These are phyloP conservation scores for Sminthurides aquaticus DNA, from an alignment of 2,888 invertebrate genomes.

Conservation along the genomic window DNA sequence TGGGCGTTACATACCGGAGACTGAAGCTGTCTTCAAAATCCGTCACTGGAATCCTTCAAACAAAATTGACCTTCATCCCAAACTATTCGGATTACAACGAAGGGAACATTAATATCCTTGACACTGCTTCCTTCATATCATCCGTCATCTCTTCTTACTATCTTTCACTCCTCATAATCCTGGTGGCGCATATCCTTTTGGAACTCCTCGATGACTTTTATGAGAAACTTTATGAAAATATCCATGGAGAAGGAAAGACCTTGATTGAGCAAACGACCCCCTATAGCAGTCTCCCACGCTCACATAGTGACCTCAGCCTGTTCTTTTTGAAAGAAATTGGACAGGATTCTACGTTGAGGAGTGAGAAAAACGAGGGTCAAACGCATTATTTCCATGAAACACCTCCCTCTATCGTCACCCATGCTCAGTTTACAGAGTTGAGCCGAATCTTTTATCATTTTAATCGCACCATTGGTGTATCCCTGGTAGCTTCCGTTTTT, in stretches of 20 bases:
- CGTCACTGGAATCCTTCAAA: not conserved
- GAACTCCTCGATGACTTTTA: slow-evolving; percentile 3
- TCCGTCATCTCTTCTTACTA: not conserved
- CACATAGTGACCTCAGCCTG: not conserved
- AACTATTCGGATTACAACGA: not conserved
- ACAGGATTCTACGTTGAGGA: not conserved
- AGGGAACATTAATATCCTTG: not conserved
- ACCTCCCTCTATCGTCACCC: not conserved
- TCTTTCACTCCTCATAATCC: not conserved
- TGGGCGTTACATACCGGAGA: not conserved
- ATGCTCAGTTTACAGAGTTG: not conserved
- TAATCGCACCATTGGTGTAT: not conserved
- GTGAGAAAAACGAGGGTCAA: not conserved
- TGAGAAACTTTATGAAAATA: not conserved
- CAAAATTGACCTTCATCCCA: not conserved
- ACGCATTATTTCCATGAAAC: not conserved
- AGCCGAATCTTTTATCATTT: not conserved
- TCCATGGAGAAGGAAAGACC: not conserved
- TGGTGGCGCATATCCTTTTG: not conserved
- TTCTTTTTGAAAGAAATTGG: not conserved
- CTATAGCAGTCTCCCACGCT: not conserved
- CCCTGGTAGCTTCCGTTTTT: not conserved
- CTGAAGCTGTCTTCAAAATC: not conserved
- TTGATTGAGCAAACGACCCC: not conserved
- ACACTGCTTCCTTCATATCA: not conserved